These are phyloP conservation scores for Heliornis fulica DNA, from an alignment of 2,113 vertebrate genomes.

Conservation along the genomic window DNA sequence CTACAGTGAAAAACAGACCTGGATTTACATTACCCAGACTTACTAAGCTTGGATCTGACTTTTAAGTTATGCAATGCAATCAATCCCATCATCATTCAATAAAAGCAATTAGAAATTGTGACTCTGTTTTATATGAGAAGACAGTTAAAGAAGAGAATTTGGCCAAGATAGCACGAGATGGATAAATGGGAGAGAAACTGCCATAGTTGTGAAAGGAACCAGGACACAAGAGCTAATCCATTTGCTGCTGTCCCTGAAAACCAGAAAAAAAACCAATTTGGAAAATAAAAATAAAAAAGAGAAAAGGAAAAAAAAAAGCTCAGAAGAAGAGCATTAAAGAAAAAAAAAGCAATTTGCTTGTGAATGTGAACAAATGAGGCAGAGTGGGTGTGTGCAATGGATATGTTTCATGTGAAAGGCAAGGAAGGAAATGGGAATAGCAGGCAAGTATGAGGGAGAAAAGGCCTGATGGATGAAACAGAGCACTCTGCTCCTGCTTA, in stretches of 20 bases:
- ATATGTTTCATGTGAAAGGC: not conserved
- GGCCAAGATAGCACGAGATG: not conserved
- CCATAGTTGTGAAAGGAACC: not conserved
- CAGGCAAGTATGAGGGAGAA: not conserved
- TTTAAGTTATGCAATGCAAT: not conserved
- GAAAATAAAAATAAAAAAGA: not conserved
- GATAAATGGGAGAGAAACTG: not conserved
- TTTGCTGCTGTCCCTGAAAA: not conserved
- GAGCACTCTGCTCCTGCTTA: not conserved
- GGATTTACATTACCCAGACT: not conserved
- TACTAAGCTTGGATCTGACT: not conserved
- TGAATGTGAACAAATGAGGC: not conserved
- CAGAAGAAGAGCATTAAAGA: not conserved
- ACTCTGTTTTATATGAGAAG: not conserved
- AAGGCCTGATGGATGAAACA: slow-evolving; percentile 12
- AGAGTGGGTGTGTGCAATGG: not conserved
- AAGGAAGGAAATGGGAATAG: slow-evolving; percentile 42
- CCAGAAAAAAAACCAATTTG: not conserved
- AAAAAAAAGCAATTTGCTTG: not conserved
- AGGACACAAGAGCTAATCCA: not conserved
- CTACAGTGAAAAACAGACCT: not conserved
- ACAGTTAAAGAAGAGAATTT: not conserved
- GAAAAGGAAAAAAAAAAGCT: not conserved
- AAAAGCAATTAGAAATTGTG: not conserved
- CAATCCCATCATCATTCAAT: not conserved